phyloP scores from a whole-genome alignment of 1,140 invertebrate species.

The Meloidogyne chitwoodi region DNA sequence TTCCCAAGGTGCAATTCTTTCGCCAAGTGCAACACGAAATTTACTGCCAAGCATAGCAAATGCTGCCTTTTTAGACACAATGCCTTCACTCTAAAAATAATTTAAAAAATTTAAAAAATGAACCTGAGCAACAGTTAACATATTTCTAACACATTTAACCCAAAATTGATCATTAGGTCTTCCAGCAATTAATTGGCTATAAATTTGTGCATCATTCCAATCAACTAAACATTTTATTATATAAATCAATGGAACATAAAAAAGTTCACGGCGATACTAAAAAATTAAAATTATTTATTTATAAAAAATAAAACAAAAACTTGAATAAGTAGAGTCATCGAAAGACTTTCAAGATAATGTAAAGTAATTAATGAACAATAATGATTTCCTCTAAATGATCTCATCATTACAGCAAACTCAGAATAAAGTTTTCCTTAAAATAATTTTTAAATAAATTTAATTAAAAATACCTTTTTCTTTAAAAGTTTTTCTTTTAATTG shows the following conservation, averaged over 20 bases:
- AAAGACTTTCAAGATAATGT: constrained; percentile 55
- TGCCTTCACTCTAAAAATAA: constrained; percentile 29
- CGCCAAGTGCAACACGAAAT: constrained; percentile 50
- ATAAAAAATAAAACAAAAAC: constrained; percentile 24
- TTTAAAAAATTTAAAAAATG: not conserved
- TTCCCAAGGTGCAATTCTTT: constrained; percentile 56
- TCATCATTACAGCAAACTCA: constrained; percentile 58
- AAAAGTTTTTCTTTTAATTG: constrained; percentile 45
- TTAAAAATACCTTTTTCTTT: constrained; percentile 41
- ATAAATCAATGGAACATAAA: constrained; percentile 59
- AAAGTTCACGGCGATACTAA: constrained; percentile 56
- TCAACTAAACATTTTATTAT: constrained; percentile 49
- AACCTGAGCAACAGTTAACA: constrained; percentile 48
- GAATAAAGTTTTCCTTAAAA: constrained; percentile 46
- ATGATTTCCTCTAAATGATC: constrained; percentile 50
- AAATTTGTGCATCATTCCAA: constrained; percentile 47
- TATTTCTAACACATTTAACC: constrained; percentile 51
- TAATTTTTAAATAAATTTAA: not conserved
- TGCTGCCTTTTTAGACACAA: constrained; percentile 40
- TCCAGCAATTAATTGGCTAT: constrained; percentile 31
- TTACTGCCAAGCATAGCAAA: constrained; percentile 41
- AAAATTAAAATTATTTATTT: constrained; percentile 9
- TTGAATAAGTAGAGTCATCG: constrained; percentile 50
- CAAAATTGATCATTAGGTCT: constrained; percentile 46
- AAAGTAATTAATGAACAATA: constrained; percentile 52